A percentile compares a stretch with the other conserved stretches of the same genome.
These are phyloP conservation scores for Tenthredo distinguenda DNA, from an alignment of 2,888 invertebrate species.

Conservation along the genomic window DNA sequence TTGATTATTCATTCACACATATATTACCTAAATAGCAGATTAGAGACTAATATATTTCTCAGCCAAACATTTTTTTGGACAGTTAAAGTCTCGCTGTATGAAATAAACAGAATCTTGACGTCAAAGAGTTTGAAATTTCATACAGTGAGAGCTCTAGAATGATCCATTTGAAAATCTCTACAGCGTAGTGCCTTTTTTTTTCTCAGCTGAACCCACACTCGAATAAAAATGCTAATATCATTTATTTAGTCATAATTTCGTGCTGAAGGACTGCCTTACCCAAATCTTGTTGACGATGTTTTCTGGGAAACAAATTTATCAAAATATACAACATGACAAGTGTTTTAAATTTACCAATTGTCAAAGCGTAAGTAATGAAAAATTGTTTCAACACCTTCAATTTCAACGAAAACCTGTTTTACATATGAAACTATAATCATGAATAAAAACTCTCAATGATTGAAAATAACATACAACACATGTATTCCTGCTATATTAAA, in stretches of 20 bases:
- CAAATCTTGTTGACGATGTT: background rate
- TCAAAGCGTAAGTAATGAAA: constrained; percentile 67
- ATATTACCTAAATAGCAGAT: background rate
- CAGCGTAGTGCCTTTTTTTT: background rate
- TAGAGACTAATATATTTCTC: background rate
- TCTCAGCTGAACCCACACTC: background rate
- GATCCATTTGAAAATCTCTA: background rate
- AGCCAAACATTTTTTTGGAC: background rate
- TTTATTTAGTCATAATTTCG: background rate
- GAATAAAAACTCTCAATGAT: background rate
- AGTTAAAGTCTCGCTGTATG: background rate
- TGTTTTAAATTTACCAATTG: constrained; percentile 58
- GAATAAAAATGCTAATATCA: background rate
- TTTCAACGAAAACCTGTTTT: background rate
- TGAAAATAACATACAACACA: background rate
- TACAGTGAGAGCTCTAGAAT: background rate
- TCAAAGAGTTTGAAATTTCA: constrained; percentile 57
- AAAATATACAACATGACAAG: constrained; percentile 66
- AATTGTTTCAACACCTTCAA: constrained; percentile 62
- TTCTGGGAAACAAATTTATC: constrained; percentile 60
- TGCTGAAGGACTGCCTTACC: background rate
- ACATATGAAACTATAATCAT: constrained; percentile 44
- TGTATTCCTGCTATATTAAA: background rate
- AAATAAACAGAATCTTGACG: constrained; percentile 56
- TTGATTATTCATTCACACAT: background rate